These are phyloP conservation scores for Neomorphus geoffroyi DNA, from an alignment of 2,797 vertebrate genomes.

Conservation along the genomic window DNA sequence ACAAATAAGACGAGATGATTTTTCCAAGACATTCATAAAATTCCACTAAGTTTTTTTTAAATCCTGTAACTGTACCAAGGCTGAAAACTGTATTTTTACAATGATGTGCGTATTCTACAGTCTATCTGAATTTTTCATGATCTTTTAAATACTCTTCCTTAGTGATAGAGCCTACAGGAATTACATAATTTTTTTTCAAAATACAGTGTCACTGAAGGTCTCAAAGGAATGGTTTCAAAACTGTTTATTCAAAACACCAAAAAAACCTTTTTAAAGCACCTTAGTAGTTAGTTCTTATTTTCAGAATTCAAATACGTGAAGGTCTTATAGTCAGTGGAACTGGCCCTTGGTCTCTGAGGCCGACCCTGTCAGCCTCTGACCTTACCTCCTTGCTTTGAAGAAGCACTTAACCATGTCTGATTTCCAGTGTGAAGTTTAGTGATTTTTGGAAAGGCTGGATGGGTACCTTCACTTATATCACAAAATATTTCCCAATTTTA, in stretches of 20 bases:
- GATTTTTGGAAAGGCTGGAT: not conserved
- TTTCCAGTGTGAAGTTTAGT: not conserved
- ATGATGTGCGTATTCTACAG: not conserved
- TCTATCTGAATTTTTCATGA: not conserved
- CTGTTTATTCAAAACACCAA: not conserved
- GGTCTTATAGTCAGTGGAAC: not conserved
- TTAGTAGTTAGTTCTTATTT: not conserved
- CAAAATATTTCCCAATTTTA: not conserved
- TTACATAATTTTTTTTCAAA: not conserved
- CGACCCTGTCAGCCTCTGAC: not conserved
- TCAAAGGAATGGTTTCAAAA: not conserved
- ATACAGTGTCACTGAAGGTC: not conserved
- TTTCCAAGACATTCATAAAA: not conserved
- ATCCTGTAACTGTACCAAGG: not conserved
- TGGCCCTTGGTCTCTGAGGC: not conserved
- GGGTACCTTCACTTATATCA: not conserved
- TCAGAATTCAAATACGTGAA: not conserved
- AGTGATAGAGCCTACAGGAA: not conserved
- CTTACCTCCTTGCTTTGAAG: not conserved
- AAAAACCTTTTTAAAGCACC: not conserved
- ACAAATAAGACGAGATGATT: not conserved
- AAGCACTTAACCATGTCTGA: not conserved
- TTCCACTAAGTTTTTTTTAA: not conserved
- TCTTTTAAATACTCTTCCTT: not conserved
- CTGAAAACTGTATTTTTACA: not conserved